Percentiles rank a stretch among this genome's conserved stretches.
These are phyloP conservation scores for Chiloscyllium plagiosum DNA, from an alignment of 2,113 vertebrate genomes.

Conservation along the genomic window DNA sequence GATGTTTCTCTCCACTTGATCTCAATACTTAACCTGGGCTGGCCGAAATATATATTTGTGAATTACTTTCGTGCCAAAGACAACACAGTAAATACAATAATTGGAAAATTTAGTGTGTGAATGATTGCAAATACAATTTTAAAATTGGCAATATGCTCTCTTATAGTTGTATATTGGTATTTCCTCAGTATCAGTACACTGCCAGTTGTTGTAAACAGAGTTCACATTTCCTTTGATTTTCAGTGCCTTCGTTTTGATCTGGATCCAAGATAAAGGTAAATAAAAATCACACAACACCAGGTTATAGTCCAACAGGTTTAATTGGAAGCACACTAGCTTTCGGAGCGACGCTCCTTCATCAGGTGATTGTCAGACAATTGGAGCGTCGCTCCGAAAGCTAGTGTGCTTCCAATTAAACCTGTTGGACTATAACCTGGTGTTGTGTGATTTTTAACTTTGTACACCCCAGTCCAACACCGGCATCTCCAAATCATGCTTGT, in stretches of 20 bases:
- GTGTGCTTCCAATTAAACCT: no score
- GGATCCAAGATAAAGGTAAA: not conserved
- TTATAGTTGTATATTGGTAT: not conserved
- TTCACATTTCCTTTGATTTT: not conserved
- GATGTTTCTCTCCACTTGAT: not conserved
- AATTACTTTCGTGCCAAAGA: not conserved
- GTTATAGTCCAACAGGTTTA: no score
- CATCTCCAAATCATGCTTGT: no score
- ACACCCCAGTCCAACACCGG: no score
- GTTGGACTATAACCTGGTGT: no score
- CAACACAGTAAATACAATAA: not conserved
- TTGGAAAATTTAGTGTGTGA: not conserved
- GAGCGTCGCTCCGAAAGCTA: no score
- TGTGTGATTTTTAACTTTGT: no score
- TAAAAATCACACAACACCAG: no score
- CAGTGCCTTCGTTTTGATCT: not conserved
- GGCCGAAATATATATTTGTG: not conserved
- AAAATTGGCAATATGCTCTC: not conserved
- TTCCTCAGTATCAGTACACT: not conserved
- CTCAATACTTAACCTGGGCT: not conserved
- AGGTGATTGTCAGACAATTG: no score
- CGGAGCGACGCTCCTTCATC: no score
- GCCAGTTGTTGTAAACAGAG: not conserved
- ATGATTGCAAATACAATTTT: not conserved
- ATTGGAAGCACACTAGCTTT: no score